These are phyloP conservation scores for Pseudococcus longispinus DNA, from an alignment of 2,888 invertebrate species.

Conservation along the genomic window DNA sequence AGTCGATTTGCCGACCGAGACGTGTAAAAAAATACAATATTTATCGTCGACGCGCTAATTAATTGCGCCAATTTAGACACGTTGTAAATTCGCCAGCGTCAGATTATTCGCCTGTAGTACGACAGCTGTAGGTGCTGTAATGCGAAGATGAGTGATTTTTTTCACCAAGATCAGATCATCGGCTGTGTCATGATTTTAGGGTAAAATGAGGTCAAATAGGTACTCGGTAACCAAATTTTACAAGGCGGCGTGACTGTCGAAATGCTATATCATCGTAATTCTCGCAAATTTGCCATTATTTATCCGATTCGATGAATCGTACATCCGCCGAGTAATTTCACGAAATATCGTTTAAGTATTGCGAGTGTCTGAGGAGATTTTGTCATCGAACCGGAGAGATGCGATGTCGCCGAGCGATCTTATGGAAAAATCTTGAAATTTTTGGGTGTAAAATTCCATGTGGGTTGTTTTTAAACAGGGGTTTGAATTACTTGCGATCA, in stretches of 20 bases:
- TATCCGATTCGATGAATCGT: constrained; percentile 4
- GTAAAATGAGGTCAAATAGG: background rate
- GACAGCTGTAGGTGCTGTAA: background rate
- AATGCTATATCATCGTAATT: constrained; percentile 20
- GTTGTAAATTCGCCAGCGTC: background rate
- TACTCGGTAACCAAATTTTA: background rate
- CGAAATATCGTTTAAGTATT: background rate
- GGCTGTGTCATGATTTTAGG: background rate
- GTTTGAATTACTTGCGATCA: too few relatives aligned
- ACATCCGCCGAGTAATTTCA: background rate
- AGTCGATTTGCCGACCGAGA: background rate
- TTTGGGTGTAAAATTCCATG: too few relatives aligned
- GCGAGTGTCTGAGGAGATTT: background rate
- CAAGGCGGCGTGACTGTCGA: constrained; percentile 13
- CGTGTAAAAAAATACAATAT: background rate
- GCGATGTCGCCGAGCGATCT: too few relatives aligned
- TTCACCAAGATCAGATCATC: background rate
- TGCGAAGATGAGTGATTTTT: background rate
- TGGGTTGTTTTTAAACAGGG: too few relatives aligned
- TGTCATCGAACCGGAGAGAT: too few relatives aligned
- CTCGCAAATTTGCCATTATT: background rate
- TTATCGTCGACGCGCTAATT: constrained; percentile 1
- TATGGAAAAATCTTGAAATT: too few relatives aligned
- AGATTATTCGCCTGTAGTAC: background rate
- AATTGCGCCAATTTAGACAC: background rate